Base-by-base conservation (phyloP, 2,888 invertebrate genomes). In the Leptinotarsa peninsularis region DNA sequence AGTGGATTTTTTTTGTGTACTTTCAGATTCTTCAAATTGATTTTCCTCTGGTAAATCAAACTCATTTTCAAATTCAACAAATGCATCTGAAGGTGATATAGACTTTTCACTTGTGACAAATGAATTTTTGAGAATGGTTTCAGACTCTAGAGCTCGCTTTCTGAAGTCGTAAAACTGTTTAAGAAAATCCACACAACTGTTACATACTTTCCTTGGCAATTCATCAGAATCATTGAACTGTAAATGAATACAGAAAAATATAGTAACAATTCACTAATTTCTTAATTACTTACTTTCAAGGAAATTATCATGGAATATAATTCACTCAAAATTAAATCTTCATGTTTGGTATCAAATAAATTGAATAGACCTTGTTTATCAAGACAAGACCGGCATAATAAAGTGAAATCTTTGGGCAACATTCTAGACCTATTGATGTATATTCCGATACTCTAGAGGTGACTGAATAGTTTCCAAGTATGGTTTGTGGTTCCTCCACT, bases 161-260 rank as follows among this genome's bases (percentile, higher is more conserved):
- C 74, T 78, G 18, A 79, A 78, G n/a, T 18, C 33, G 66, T 74
- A 73, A 72, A 78, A 74, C 18, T 79, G 68, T 50, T 71, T 75
- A 15, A 77, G 63, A 66, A 79, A 54, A 43, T 78, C 74, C 18
- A 74, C 74, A 68, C 79, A 79, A 49, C 49, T 23, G 13, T 66
- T 21, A 33, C 79, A 79, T 54, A 79, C 60, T 50, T 76, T 78
- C 10, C 60, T 72, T n/a, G 79, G 78, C 23, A 79, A 54, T 13
- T 75, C 69, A 71, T 79, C 79, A n/a, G 71, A 69, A 66, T 73
- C 67, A 60, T 73, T 43, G 17, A 75, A 49, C 79, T 79, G 52
- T 18, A 76, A 77, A 66, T 13, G 50, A 18, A 50, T 27, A 14
- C 49, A 33, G 43, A 49, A n/a, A 66, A 63, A 69, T 67, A 52